Evolutionary conservation across 2,113 vertebrate species (phyloP), one percentile per base, ranked within the genome.

Genomic region (Probosciger aterrimus): DNA sequence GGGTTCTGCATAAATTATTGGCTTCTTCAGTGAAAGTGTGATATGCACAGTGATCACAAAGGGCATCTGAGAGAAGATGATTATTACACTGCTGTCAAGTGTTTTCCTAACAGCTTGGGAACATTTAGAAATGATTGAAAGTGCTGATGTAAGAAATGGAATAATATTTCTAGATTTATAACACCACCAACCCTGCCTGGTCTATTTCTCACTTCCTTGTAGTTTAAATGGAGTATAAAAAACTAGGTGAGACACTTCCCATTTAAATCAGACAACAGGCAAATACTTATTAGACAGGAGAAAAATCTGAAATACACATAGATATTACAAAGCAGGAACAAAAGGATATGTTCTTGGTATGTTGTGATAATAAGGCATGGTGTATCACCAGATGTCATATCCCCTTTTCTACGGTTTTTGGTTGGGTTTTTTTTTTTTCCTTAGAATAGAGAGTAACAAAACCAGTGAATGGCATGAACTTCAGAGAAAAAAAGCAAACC

Each of bases 1-100:
- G 90, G 67, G 68, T 69, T 97, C 60, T 78, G 77, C 33, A 22
- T 46, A 89, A 96, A 80, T 90, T 91, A 63, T 43, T 86, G 41
- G 31, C 63, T 75, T 74, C 64, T 93, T 95, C 68, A 86, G 50
- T 67, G 64, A 73, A 18, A 92, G 52, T 41, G 39, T 70, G 69
- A 33, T 68, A 22, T 10, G 7, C 67, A 31, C 24, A n/a, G 20
- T 14, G 53, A 71, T 64, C 65, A 79, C 43, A 81, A 68, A 92
- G 25, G 11, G 6, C 49, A 12, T 57, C 53, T 50, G 77, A 90
- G 91, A 88, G 50, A 93, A 90, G 43, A 43, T n/a, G 12, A 14
- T 46, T 73, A 18, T 46, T 88, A 39, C 0, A 1, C 20, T 52
- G 44, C n/a, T 62, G 62, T 68, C 67, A 89, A 64, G 8, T 47